Base-by-base conservation (phyloP, 2,797 vertebrate species). In the Podarcis siculus region DNA sequence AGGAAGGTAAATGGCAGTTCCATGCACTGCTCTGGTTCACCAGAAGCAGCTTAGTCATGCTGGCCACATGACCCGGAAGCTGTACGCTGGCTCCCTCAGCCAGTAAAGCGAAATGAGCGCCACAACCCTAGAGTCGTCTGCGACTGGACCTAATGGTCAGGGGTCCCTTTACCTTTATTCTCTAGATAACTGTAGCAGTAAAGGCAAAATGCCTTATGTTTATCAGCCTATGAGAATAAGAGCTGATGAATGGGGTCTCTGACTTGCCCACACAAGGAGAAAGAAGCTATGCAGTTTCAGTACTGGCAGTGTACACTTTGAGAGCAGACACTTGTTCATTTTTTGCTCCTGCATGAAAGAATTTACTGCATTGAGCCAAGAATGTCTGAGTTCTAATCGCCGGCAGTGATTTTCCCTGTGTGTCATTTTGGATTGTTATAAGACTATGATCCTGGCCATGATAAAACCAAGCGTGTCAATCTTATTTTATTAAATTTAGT, bases 401-500 rank as follows among this genome's bases (percentile, higher is more conserved):
- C 89, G 79, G 82, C 21, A 89, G 73, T 1, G 19, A 86, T 84
- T 95, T 93, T 94, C 83, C 27, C 89, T 89, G 8, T 49, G 6
- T 95, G 87, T 91, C 93, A 94, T 90, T 95, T 90, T 94, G 87
- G 76, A 93, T 95, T 93, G 83, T 95, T 95, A 92, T 89, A 95
- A 92, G 91, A 94, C 89, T 88, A 42, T 87, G 95, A 96, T 97
- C 85, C 81, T 87, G 82, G 55, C 86, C 79, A 61, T 83, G 95
- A 97, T 97, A 96, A 95, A 92, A 92, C 92, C 86, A 93, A 94
- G 89, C 67, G 91, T 95, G 95, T 92, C 96, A 96, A 94, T 97
- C 93, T 95, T 87, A 92, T 93, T 97, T 97, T 97, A 97, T 96
- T 97, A 97, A 97, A 96, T 23, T 88, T 93, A 94, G 93, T 87